These are phyloP conservation scores for Athene cunicularia DNA, from an alignment of 2,113 vertebrate genomes.

Conservation along the genomic window DNA sequence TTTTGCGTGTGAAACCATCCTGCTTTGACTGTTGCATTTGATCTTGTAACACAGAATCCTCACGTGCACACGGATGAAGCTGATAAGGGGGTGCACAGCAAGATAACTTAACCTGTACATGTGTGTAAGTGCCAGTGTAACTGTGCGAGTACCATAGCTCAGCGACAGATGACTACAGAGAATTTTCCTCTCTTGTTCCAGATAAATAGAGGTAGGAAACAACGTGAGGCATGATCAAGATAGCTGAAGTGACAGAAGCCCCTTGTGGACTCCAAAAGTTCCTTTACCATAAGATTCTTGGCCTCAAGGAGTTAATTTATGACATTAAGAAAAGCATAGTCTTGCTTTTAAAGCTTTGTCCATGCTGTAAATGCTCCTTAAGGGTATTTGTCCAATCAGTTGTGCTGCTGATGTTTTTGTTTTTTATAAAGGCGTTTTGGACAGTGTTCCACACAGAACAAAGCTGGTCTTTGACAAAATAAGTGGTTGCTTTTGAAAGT, in stretches of 20 bases:
- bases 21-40: no score
- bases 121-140: background rate
- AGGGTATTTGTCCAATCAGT: background rate
- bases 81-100: background rate
- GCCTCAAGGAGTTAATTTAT: background rate
- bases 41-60: background rate
- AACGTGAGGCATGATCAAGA: fast-evolving
- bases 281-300: background rate
- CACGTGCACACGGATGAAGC: fast-evolving
- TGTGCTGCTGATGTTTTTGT: background rate
- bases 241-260: background rate
- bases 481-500: background rate
- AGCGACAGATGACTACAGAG: background rate
- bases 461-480: background rate
- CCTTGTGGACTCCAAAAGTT: background rate
- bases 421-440: background rate
- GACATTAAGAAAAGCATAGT: background rate
- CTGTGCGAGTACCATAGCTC: fast-evolving
- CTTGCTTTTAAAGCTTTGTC: background rate
- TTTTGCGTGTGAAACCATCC: fast-evolving
- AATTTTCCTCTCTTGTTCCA: background rate
- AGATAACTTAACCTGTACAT: fast-evolving
- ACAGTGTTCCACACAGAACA: background rate
- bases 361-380: fast-evolving
- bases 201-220: background rate